Conservation (phyloP, 2,113 vertebrate genomes). For the Hipposideros armiger region DNA sequence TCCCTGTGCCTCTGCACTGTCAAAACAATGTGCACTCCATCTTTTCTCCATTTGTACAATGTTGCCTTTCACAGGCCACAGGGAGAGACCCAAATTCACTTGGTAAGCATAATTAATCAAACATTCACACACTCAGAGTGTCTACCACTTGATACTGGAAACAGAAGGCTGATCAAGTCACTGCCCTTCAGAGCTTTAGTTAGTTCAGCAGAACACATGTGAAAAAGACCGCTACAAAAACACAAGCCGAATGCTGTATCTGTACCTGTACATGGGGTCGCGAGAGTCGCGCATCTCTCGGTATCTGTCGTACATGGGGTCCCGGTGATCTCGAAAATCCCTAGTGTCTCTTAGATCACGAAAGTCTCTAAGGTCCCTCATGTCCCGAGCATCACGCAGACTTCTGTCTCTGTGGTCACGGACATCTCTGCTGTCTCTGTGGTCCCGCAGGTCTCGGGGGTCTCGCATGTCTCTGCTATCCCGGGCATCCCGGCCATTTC, state of each 20-base stretch:
- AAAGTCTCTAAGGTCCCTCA: slow-evolving; percentile 86
- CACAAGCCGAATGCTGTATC: not conserved
- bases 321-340: slow-evolving; percentile 87
- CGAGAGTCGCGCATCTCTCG: slow-evolving; percentile 88
- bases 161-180: not conserved
- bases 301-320: slow-evolving; percentile 89
- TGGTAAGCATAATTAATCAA: slow-evolving; percentile 3
- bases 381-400: slow-evolving; percentile 84
- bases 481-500: slow-evolving; percentile 87
- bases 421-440: slow-evolving; percentile 87
- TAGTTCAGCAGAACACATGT: not conserved
- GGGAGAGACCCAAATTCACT: slow-evolving; percentile 1
- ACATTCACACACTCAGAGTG: not conserved
- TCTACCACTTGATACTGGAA: not conserved
- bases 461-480: slow-evolving; percentile 89
- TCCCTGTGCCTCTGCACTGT: not conserved
- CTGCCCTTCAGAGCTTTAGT: not conserved
- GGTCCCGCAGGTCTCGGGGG: slow-evolving; percentile 90
- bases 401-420: slow-evolving; percentile 89
- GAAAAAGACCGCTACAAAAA: not conserved
- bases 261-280: slow-evolving; percentile 88
- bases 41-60: slow-evolving; percentile 35
- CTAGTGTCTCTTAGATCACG: slow-evolving; percentile 88
- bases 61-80: not conserved
- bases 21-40: not conserved